Conservation (phyloP, 1,140 invertebrate genomes). For the Babylonia areolata region DNA sequence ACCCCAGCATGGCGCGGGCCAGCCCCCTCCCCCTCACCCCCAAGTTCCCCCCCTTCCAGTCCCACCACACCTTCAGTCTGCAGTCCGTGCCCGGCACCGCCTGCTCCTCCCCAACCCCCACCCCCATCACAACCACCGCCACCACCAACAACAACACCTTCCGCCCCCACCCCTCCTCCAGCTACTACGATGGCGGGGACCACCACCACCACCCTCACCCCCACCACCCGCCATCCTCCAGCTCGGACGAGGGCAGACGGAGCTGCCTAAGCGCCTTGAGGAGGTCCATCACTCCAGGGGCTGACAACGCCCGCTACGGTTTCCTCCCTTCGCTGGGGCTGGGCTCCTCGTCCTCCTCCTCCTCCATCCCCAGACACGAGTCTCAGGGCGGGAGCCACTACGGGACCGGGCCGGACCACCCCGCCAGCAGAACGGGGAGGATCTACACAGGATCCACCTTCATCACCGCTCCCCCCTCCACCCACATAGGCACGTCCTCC, state of each 20-base stretch:
- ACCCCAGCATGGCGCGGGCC: background rate
- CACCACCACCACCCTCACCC: slow-evolving; percentile 25
- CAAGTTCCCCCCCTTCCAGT: slow-evolving; percentile 19
- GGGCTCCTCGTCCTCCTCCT: background rate
- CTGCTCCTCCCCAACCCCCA: background rate
- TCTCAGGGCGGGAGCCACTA: background rate
- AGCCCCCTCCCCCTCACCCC: slow-evolving; percentile 26
- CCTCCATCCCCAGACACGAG: background rate
- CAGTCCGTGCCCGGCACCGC: slow-evolving; percentile 21
- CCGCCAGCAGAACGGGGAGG: background rate
- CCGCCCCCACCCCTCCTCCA: background rate
- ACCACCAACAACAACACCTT: too few relatives aligned
- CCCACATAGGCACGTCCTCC: background rate
- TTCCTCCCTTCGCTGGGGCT: background rate
- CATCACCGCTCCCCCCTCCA: background rate
- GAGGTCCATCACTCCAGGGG: slow-evolving; percentile 26
- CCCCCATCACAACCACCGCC: too few relatives aligned
- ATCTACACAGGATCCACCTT: background rate
- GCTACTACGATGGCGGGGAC: background rate
- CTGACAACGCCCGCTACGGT: background rate
- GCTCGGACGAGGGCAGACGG: background rate
- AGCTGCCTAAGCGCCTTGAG: background rate
- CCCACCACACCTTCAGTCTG: slow-evolving; percentile 14
- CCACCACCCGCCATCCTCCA: background rate
- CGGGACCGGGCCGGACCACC: background rate